Evolutionary conservation across 2,113 vertebrate species (phyloP).

Genomic region (Gymnobelideus leadbeateri): DNA sequence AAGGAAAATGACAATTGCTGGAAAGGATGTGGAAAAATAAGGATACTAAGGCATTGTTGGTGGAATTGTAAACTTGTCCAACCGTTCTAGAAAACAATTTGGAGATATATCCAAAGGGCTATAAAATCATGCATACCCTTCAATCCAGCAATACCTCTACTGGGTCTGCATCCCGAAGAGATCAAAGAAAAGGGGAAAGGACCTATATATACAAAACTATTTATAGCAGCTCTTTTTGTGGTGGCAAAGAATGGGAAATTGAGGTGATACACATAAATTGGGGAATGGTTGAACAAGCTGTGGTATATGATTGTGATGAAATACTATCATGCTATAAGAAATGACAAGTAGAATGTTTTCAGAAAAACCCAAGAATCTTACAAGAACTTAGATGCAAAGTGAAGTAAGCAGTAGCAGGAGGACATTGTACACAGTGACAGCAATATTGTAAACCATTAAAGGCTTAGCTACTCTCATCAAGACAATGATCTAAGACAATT

Average conservation of each 20-base stretch:
- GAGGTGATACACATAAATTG: background rate
- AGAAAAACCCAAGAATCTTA: background rate
- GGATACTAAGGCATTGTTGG: too few species aligned
- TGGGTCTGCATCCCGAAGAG: too few species aligned
- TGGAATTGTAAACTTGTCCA: too few species aligned
- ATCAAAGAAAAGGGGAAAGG: too few species aligned
- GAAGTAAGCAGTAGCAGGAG: background rate
- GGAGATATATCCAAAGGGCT: too few species aligned
- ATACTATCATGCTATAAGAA: background rate
- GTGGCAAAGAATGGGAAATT: background rate
- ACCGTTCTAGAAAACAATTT: too few species aligned
- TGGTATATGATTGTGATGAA: background rate
- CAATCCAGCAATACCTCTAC: too few species aligned
- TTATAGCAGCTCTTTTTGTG: background rate
- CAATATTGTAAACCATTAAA: too few species aligned
- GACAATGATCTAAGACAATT: background rate
- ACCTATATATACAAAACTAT: background rate
- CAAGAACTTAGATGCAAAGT: background rate
- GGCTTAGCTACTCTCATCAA: background rate
- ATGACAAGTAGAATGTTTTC: background rate
- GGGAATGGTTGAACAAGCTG: background rate
- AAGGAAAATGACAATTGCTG: too few species aligned
- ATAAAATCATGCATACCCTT: too few species aligned
- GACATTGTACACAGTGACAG: background rate
- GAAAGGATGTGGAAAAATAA: too few species aligned